Evolutionary conservation across 2,888 invertebrate species (phyloP).

Genomic region (Girardia tigrina): DNA sequence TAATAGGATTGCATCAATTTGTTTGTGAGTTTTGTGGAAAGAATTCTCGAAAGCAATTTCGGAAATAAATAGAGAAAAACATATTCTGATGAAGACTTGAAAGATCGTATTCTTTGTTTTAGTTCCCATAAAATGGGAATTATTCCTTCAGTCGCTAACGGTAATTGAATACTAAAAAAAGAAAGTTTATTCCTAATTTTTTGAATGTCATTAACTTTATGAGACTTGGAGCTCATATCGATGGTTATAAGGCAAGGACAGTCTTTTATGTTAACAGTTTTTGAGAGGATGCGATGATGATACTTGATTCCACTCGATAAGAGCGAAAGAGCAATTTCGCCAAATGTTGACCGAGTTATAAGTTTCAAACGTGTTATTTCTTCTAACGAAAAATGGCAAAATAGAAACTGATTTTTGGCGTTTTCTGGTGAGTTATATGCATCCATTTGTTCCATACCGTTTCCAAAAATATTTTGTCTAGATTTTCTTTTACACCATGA

Average conservation of each 20-base stretch:
- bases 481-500: background rate
- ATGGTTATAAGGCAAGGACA: background rate
- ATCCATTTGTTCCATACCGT: background rate
- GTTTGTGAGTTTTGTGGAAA: background rate
- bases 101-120: background rate
- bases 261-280: background rate
- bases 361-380: background rate
- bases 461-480: background rate
- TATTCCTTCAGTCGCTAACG: slow-evolving; percentile 1
- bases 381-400: background rate
- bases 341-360: background rate
- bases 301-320: background rate
- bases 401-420: background rate
- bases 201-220: background rate
- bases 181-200: background rate
- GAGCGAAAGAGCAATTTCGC: background rate
- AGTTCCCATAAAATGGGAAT: slow-evolving; percentile 3
- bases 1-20: background rate
- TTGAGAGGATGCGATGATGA: background rate
- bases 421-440: background rate
- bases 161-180: background rate
- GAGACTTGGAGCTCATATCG: background rate
- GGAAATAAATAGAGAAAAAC: slow-evolving; percentile 2
- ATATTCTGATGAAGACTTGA: background rate
- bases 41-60: background rate